phyloP scores from a whole-genome alignment of 2,888 invertebrate genomes.

The Sesia apiformis region DNA sequence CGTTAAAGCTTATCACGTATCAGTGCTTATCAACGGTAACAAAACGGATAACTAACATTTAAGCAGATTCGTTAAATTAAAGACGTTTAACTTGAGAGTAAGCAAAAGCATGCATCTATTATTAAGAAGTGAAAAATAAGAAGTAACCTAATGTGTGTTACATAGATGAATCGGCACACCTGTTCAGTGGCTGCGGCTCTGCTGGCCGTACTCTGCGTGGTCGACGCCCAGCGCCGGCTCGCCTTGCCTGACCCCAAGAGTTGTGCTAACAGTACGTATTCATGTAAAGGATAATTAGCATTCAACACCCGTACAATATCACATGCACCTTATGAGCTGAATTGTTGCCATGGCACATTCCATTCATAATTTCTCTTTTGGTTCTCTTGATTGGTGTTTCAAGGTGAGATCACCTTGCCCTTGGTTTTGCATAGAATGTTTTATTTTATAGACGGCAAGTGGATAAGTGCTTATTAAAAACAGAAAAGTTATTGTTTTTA shows the following conservation, averaged over 20 bases:
- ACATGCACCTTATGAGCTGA: neutral
- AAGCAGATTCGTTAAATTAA: too few species aligned
- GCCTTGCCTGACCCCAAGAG: slow-evolving; percentile 92
- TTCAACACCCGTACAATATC: too few species aligned
- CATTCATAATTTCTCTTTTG: neutral
- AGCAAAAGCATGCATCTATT: neutral
- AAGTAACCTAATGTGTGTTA: slow-evolving; percentile 6
- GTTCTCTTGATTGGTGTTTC: too few species aligned
- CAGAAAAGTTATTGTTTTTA: too few species aligned
- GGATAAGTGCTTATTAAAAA: too few species aligned
- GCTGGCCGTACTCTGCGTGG: slow-evolving; percentile 77
- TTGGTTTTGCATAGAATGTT: too few species aligned
- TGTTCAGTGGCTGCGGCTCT: slow-evolving; percentile 49
- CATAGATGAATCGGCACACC: slow-evolving; percentile 61
- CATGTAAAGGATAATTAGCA: neutral
- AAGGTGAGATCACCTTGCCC: too few species aligned
- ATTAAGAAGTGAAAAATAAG: neutral
- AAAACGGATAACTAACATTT: too few species aligned
- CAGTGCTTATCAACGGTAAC: too few species aligned
- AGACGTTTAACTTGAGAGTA: neutral
- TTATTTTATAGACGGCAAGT: too few species aligned
- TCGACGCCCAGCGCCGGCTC: slow-evolving; percentile 87
- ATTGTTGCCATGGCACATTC: slow-evolving; percentile 1
- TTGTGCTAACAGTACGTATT: slow-evolving; percentile 88
- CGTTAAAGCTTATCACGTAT: too few species aligned